phyloP scores from a whole-genome alignment of 2,888 invertebrate species.

The Tinea semifulvella region DNA sequence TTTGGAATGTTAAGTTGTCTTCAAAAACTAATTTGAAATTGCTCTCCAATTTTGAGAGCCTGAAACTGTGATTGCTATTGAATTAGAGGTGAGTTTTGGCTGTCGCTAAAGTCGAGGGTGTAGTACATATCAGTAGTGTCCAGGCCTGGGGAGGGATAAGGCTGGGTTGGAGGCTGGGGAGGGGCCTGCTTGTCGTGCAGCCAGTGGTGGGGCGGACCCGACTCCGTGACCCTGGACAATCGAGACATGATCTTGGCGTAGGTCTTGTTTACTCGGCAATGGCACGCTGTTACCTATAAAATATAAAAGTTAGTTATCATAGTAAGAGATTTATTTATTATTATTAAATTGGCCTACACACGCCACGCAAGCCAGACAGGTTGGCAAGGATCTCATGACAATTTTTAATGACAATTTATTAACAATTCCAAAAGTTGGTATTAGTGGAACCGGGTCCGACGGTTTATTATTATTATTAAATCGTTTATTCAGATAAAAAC shows the following conservation, averaged over 20 bases:
- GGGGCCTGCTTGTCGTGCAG: slow-evolving; percentile 63
- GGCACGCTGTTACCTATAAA: slow-evolving; percentile 76
- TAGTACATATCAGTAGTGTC: slow-evolving; percentile 80
- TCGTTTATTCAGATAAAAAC: too few species aligned
- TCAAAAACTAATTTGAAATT: slow-evolving; percentile 41
- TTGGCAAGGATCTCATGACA: too few species aligned
- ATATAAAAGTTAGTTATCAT: not conserved
- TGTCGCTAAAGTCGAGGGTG: slow-evolving; percentile 80
- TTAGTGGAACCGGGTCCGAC: too few species aligned
- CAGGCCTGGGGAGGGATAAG: slow-evolving; percentile 61
- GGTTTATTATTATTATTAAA: too few species aligned
- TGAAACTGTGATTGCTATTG: slow-evolving; percentile 64
- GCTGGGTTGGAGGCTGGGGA: slow-evolving; percentile 30
- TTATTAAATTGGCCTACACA: too few species aligned
- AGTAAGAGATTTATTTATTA: not conserved
- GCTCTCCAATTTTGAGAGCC: slow-evolving; percentile 38
- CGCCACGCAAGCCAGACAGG: too few species aligned
- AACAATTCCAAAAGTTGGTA: too few species aligned
- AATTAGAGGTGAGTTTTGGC: slow-evolving; percentile 78
- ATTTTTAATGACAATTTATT: too few species aligned
- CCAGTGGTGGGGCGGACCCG: slow-evolving; percentile 63
- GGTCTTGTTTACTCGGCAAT: slow-evolving; percentile 81
- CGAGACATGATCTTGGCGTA: slow-evolving; percentile 72
- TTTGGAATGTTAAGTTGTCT: too few species aligned
- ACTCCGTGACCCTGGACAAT: slow-evolving; percentile 45